Evolutionary conservation across 2,113 vertebrate genomes (phyloP).

Genomic region (Anhinga rufa): DNA sequence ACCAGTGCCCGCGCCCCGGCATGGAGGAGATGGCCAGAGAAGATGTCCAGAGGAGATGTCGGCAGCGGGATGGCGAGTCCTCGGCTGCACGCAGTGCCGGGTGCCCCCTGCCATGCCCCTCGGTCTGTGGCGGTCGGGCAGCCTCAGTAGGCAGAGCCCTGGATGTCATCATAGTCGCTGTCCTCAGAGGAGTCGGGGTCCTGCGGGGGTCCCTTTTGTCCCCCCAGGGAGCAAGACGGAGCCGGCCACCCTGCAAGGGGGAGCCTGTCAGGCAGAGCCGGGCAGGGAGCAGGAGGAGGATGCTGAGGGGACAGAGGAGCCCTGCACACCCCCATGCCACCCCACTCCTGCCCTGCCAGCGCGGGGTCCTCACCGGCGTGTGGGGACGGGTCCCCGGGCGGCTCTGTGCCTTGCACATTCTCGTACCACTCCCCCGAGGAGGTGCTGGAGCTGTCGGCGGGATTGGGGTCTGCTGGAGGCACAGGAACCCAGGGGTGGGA

Average conservation of each 20-base stretch:
- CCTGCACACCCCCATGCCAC: accelerated
- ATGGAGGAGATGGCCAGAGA: accelerated
- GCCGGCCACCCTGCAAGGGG: neutral
- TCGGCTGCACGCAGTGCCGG: accelerated
- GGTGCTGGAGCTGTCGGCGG: slow-evolving; percentile 64
- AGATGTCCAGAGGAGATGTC: neutral
- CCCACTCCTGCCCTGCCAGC: neutral
- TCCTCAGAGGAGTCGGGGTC: neutral
- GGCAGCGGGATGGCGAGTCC: neutral
- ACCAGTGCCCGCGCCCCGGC: accelerated
- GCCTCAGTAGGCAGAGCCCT: neutral
- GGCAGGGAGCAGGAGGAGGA: neutral
- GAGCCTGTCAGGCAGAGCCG: accelerated
- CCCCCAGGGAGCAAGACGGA: neutral
- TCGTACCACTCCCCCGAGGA: slow-evolving; percentile 74
- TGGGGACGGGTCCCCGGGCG: neutral
- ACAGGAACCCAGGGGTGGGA: neutral
- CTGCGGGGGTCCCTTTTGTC: accelerated
- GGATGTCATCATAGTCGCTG: slow-evolving; percentile 66
- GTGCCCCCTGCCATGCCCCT: neutral
- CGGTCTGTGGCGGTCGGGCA: accelerated
- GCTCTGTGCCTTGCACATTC: neutral
- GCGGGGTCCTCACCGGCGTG: neutral
- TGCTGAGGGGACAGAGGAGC: neutral
- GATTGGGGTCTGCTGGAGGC: neutral